Evolutionary conservation across 1,140 invertebrate genomes (phyloP).

Genomic region (Phymorhynchus buccinoides): DNA sequence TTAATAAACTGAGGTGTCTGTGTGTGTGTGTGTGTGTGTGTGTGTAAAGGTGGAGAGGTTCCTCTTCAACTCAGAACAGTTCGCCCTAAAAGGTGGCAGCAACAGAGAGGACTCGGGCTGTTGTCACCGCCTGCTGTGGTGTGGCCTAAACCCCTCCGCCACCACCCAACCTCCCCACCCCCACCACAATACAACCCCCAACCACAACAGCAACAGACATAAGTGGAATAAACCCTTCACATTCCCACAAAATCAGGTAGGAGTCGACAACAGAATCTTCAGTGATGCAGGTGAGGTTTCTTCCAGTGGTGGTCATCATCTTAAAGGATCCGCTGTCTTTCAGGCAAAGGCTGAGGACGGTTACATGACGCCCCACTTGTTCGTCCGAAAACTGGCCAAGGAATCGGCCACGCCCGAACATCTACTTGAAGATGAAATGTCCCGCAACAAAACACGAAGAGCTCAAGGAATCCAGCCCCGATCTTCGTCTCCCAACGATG

Average conservation of each 20-base stretch:
- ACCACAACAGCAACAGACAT: background rate
- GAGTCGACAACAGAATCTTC: background rate
- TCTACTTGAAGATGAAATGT: background rate
- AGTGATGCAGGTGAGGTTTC: background rate
- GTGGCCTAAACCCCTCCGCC: background rate
- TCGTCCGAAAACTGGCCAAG: constrained; percentile 27
- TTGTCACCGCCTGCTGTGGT: background rate
- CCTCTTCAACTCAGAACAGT: constrained; percentile 12
- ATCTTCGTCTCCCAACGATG: background rate
- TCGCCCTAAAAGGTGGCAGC: background rate
- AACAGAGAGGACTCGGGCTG: background rate
- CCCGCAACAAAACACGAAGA: background rate
- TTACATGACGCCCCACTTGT: constrained; percentile 23
- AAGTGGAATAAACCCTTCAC: background rate
- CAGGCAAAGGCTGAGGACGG: constrained; percentile 5
- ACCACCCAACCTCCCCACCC: background rate
- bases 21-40: background rate
- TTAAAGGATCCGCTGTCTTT: too few relatives aligned
- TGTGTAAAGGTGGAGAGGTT: constrained; percentile 5
- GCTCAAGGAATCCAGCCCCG: background rate
- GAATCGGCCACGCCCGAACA: constrained; percentile 9
- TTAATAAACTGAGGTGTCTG: too few relatives aligned
- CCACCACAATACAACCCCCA: background rate
- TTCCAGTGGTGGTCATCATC: constrained; percentile 3
- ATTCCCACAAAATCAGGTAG: background rate